phyloP scores from a whole-genome alignment of 2,113 vertebrate species.

The Circaetus gallicus region DNA sequence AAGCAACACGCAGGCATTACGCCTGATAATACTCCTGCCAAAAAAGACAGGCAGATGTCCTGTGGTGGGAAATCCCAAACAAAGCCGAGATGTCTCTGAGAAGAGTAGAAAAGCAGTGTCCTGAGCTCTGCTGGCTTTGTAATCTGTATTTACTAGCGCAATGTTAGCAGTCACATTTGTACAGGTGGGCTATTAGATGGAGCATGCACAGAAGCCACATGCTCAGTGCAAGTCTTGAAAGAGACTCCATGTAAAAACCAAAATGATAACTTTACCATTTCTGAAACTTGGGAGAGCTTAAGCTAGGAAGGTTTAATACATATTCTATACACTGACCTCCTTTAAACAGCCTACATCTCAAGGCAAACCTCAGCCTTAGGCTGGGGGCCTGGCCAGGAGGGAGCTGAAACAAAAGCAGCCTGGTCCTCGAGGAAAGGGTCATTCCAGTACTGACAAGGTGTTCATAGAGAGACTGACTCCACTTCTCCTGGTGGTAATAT shows the following conservation, averaged over 20 bases:
- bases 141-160: background rate
- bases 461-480: background rate
- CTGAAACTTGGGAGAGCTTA: background rate
- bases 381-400: background rate
- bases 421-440: background rate
- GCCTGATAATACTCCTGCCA: background rate
- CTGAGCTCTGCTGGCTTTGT: background rate
- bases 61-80: background rate
- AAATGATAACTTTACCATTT: accelerated
- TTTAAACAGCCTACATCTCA: background rate
- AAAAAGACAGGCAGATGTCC: background rate
- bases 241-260: background rate
- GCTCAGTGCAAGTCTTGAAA: background rate
- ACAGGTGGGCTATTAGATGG: background rate
- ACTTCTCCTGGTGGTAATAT: background rate
- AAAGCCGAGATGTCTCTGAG: background rate
- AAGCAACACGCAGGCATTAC: background rate
- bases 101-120: background rate
- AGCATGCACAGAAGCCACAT: background rate
- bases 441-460: background rate
- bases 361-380: background rate
- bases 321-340: background rate
- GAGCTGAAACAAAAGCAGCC: background rate
- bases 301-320: background rate
- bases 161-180: background rate